Evolutionary conservation across 2,797 vertebrate genomes (phyloP), one percentile per base, ranked within the genome.

Genomic region (Pipistrellus pygmaeus): DNA sequence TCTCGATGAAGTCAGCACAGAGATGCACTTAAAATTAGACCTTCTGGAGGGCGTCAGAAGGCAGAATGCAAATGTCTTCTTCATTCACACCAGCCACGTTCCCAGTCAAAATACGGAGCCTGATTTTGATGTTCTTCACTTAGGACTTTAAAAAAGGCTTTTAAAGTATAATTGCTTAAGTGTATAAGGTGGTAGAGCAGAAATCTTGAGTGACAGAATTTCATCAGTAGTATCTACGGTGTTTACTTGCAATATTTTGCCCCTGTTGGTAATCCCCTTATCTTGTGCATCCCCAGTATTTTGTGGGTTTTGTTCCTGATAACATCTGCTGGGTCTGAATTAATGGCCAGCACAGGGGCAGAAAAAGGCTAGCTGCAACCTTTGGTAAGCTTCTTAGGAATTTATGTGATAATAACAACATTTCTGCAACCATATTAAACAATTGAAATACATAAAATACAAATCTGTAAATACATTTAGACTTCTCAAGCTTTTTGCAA

Each of bases 91-190:
- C 48, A 76, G 75, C 27, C 69, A 60, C 73, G 62, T 90, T 81
- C 85, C 76, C 38, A 93, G 85, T 80, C 75, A 86, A 94, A 93
- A 88, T 88, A 96, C 81, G 90, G 90, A 66, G 73, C 69, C 44
- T 71, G 93, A 83, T 80, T 93, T 71, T 57, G 71, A 93, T n/a
- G 64, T 68, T 95, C 23, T 90, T 86, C 53, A 38, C 82, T 82
- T 25, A 68, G 5, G 78, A 91, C 80, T 62, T 14, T 30, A 62
- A 78, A 83, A 73, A 32, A n/a, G 35, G 3, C 53, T 85, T 84
- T 75, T 72, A 60, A 57, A 75, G 57, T 88, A 20, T 57, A 62
- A 85, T 1, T 66, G 81, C 75, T 48, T 17, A 80, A 17, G 38
- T 21, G 46, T 35, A 9, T 48, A 80, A 62, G 38, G 66, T 82